Evolutionary conservation across 2,113 vertebrate genomes (phyloP).

Genomic region (Emberiza fucata): DNA sequence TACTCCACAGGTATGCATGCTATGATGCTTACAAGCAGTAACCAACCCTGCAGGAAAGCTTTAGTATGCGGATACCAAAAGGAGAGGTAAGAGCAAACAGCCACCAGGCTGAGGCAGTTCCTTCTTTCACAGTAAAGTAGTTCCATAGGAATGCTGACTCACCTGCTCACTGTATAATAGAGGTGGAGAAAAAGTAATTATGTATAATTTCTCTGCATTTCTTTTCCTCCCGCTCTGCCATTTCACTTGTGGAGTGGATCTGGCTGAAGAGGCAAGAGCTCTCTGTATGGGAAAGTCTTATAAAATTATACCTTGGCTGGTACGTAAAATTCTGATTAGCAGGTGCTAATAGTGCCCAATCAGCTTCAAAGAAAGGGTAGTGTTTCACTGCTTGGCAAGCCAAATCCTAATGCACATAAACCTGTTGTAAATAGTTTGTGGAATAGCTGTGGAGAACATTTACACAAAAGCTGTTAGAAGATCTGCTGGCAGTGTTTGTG

Average conservation of each 20-base stretch:
- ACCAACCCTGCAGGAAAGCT: not conserved
- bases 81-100: not conserved
- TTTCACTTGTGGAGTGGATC: not conserved
- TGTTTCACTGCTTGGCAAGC: not conserved
- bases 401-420: not conserved
- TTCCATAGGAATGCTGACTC: conserved; percentile 36
- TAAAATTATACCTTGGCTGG: conserved; percentile 9
- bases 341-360: not conserved
- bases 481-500: not conserved
- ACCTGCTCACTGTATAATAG: not conserved
- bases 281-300: not conserved
- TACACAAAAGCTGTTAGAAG: not conserved
- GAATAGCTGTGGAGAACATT: not conserved
- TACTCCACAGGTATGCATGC: not conserved
- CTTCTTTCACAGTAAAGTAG: not conserved
- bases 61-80: not conserved
- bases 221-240: not conserved
- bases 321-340: not conserved
- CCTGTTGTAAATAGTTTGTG: not conserved
- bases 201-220: not conserved
- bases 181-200: conserved; percentile 2
- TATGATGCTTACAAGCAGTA: not conserved
- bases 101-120: not conserved
- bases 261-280: not conserved
- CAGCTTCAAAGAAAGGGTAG: not conserved